Conservation (phyloP, 1,140 invertebrate genomes). For the Lucilia cuprina region DNA sequence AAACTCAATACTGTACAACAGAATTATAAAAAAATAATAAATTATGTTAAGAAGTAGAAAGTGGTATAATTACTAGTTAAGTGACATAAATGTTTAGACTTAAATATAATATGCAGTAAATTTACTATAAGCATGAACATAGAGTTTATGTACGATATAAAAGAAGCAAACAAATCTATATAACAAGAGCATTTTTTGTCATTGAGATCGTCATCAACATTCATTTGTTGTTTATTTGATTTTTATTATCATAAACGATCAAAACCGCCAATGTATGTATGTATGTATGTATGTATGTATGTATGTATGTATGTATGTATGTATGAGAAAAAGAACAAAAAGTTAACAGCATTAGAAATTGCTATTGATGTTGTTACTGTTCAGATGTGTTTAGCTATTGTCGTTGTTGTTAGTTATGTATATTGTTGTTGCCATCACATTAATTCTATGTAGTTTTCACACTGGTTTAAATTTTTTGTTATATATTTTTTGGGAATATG, state of each 20-base stretch:
- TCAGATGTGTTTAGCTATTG: background rate
- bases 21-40: background rate
- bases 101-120: background rate
- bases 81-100: constrained; percentile 16
- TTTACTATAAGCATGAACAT: background rate
- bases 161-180: background rate
- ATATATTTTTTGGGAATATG: constrained; percentile 7
- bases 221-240: background rate
- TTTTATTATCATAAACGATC: background rate
- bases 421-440: background rate
- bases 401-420: background rate
- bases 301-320: background rate
- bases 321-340: background rate
- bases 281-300: no score
- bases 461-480: background rate
- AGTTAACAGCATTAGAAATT: background rate
- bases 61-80: constrained; percentile 15
- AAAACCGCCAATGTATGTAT: background rate
- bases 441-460: constrained; percentile 12
- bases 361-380: background rate
- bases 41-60: constrained; percentile 9
- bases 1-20: no score
- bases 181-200: background rate
- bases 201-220: background rate
- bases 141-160: background rate